phyloP scores from a whole-genome alignment of 2,113 vertebrate species.

The Phalacrocorax aristotelis region DNA sequence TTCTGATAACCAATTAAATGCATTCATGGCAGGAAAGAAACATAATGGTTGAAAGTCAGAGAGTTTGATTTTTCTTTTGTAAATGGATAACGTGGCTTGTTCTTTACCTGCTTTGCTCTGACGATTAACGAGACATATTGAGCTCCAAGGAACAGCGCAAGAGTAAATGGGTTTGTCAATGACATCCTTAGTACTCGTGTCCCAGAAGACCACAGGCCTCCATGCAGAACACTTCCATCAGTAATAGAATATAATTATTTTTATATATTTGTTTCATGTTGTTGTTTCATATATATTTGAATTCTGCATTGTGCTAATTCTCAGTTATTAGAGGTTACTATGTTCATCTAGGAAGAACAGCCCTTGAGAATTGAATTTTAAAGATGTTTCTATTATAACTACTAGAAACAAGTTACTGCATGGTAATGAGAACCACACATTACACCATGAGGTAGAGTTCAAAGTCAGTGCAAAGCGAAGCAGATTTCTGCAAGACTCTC shows the following conservation, averaged over 20 bases:
- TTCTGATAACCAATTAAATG: neutral
- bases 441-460: neutral
- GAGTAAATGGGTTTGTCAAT: neutral
- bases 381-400: neutral
- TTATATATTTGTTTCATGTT: neutral
- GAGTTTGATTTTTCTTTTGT: neutral
- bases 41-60: neutral
- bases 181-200: neutral
- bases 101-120: neutral
- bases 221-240: neutral
- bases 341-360: neutral
- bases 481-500: neutral
- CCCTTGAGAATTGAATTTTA: neutral
- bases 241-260: neutral
- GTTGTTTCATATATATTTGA: neutral
- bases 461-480: neutral
- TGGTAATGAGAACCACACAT: neutral
- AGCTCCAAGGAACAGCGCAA: neutral
- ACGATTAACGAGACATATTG: neutral
- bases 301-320: neutral
- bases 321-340: neutral
- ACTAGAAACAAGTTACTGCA: neutral
- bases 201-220: neutral
- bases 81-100: neutral
- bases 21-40: neutral